Base-by-base conservation (phyloP, 2,113 vertebrate genomes). In the Lagopus muta region DNA sequence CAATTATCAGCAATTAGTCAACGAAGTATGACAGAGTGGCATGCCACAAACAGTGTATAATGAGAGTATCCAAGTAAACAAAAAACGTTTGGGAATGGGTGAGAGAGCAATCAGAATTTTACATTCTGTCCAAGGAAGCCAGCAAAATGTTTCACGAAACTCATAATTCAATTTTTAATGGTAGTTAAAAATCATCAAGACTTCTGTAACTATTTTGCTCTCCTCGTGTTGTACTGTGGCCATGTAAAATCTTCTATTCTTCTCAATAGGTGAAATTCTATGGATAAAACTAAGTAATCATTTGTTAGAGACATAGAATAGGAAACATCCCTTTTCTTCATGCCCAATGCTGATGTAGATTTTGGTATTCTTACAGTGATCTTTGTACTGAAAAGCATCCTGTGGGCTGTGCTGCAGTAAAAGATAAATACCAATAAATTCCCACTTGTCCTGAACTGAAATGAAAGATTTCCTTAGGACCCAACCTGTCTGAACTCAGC, bases 331-430 rank as follows among this genome's bases (percentile, higher is more conserved):
- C 50, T 67, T 58, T 13, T 13, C 32, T 25, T 52, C 17, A 12
- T 15, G 30, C 18, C 10, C 57, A 66, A 34, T 30, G 34, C 21
- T 75, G 16, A 17, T 66, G 27, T n/a, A 73, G 40, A 27, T 82
- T 16, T 67, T 54, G 27, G 43, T 4, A 15, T 43, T 73, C 19
- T 57, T 12, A 62, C 57, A 73, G 47, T 30, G 40, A 45, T 13
- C 11, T 38, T 27, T 40, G 25, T 58, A 69, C 21, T 34, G 81
- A 67, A 74, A 74, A 50, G 13, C 21, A 50, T 19, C 15, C 18
- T 0, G 0, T 40, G n/a, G 48, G 40, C 36, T 14, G 8, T 32
- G 24, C 7, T 12, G 21, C n/a, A 58, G 20, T 15, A 24, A n/a
- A 69, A 79, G 28, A 16, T 21, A 12, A 79, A 50, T 34, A 58